Evolutionary conservation across 2,113 vertebrate genomes (phyloP).

Genomic region (Vulpes ferrilata): DNA sequence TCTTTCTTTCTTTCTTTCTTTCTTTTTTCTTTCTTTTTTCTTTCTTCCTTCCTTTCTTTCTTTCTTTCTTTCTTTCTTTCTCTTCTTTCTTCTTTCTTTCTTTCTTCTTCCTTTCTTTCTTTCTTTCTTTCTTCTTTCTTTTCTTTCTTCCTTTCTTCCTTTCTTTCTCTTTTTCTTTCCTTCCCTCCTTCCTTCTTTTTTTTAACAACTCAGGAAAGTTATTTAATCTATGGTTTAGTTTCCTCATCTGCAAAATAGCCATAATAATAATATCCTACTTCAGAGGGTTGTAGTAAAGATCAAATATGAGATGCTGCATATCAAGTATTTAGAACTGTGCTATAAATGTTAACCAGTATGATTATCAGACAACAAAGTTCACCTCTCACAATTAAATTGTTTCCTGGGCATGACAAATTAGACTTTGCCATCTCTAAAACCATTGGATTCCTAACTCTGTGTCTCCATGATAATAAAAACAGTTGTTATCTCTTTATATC

Average conservation of each 20-base stretch:
- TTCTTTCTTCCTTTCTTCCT: no score
- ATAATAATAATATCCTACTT: not conserved
- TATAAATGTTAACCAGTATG: not conserved
- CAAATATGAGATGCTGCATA: not conserved
- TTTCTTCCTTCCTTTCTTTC: no score
- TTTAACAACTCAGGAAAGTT: not conserved
- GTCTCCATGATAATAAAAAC: not conserved
- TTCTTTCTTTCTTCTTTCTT: no score
- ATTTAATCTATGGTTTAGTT: not conserved
- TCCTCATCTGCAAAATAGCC: not conserved
- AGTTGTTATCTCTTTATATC: not conserved
- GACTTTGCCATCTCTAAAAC: not conserved
- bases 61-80: no score
- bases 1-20: no score
- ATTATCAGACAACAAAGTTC: not conserved
- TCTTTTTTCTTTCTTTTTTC: no score
- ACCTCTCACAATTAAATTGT: not conserved
- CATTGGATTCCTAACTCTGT: not conserved
- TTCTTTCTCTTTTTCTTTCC: no score
- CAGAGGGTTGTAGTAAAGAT: not conserved
- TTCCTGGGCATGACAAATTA: not conserved
- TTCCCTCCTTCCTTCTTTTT: not conserved
- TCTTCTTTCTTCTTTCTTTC: no score
- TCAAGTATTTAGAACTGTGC: not conserved
- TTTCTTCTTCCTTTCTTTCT: no score